Evolutionary conservation across 1,140 invertebrate species (phyloP).

Genomic region (Oryzaephilus surinamensis): DNA sequence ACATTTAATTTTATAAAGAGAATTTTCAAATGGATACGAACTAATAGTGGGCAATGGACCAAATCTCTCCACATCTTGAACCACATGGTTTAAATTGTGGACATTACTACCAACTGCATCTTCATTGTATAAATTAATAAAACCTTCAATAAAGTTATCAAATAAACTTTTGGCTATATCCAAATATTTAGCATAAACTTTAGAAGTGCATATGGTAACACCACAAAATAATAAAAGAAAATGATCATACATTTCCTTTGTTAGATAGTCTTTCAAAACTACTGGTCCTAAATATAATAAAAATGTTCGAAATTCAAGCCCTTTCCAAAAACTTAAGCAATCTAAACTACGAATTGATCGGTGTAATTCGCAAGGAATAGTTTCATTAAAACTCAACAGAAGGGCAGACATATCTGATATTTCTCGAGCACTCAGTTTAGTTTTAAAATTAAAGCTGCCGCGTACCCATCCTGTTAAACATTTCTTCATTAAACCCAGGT

Average conservation of each 20-base stretch:
- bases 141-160: conserved; percentile 8
- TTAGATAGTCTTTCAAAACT: conserved; percentile 18
- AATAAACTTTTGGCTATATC: conserved; percentile 13
- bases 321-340: too few relatives aligned
- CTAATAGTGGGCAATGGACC: conserved; percentile 17
- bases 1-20: conserved; percentile 21
- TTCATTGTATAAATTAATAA: conserved; percentile 15
- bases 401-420: neutral
- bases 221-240: conserved; percentile 20
- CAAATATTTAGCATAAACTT: conserved; percentile 13
- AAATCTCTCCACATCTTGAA: conserved; percentile 22
- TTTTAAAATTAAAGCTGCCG: conserved; percentile 4
- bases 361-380: conserved; percentile 19
- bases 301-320: too few relatives aligned
- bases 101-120: conserved; percentile 9
- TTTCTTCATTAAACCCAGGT: conserved; percentile 21
- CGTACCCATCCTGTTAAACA: conserved; percentile 10
- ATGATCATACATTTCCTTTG: conserved; percentile 13
- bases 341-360: conserved; percentile 12
- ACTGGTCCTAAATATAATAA: conserved; percentile 20
- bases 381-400: conserved; percentile 5
- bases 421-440: conserved; percentile 2
- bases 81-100: conserved; percentile 17
- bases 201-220: conserved; percentile 15
- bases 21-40: conserved; percentile 24